Base-by-base conservation (phyloP, 2,797 vertebrate genomes). In the Etheostoma perlongum region DNA sequence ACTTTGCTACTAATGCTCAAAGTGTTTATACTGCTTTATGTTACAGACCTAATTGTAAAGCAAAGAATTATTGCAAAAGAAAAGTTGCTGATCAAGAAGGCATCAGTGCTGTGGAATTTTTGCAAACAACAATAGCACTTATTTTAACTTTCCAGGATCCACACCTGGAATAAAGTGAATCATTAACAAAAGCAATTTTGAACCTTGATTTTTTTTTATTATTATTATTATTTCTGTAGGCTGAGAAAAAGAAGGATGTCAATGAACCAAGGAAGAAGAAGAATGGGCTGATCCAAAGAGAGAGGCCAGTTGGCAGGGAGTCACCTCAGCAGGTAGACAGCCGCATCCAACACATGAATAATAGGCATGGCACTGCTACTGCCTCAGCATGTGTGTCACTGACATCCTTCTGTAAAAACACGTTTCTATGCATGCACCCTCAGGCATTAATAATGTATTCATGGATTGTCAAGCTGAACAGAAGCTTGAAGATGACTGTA, bases 231-330 rank as follows among this genome's bases (percentile, higher is more conserved):
- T 70, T 40, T 54, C 44, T 64, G 42, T 89, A 95, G 95, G 61
- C 83, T 4, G 83, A 82, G 30, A 91, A 80, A 4, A 84, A 85
- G 47, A 95, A 88, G 67, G 73, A 72, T 53, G 84, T 82, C 78
- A 94, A 78, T 16, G 85, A 83, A 42, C 23, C 85, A 6, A 88
- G 88, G 89, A 94, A 82, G 88, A 95, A 91, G 85, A 95, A 79
- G 78, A 96, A 95, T 67, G 93, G 94, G 58, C 82, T 95, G 60
- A 91, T 93, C 83, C 91, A 89, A 46, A 91, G 94, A 88, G 94
- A 93, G 81, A 91, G 92, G 62, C 95, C 95, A 9, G 92, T 94
- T 75, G 95, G 95, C 69, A 89, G 93, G 59, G 95, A 96, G 88
- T 93, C 95, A 54, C 89, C 93, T 85, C 89, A 87, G 78, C 91